phyloP scores from a whole-genome alignment of 2,888 invertebrate species.

The Mamestra brassicae region DNA sequence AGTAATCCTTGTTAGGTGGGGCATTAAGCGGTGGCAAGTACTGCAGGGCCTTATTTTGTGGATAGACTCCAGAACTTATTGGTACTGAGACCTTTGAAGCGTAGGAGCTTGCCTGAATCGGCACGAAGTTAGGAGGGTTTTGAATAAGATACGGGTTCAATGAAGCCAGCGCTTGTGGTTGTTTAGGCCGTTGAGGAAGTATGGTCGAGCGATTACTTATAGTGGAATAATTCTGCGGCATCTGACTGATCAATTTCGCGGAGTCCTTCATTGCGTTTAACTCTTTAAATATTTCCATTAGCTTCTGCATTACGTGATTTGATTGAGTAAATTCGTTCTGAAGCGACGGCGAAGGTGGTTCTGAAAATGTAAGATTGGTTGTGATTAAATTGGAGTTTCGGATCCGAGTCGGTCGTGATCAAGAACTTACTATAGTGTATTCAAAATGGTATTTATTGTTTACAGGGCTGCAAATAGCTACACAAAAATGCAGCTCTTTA shows the following conservation, averaged over 20 bases:
- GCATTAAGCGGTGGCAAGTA: slow-evolving; percentile 25
- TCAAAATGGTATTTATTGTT: not conserved
- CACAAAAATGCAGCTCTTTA: no score
- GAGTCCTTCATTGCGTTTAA: slow-evolving; percentile 71
- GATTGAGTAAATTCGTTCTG: slow-evolving; percentile 55
- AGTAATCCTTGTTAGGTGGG: slow-evolving; percentile 13
- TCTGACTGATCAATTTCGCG: slow-evolving; percentile 29
- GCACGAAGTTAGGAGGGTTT: slow-evolving; percentile 2
- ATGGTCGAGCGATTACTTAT: not conserved
- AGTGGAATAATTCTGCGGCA: slow-evolving; percentile 1
- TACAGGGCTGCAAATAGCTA: not conserved
- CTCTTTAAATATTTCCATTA: slow-evolving; percentile 77
- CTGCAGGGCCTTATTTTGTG: not conserved
- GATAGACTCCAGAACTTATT: not conserved
- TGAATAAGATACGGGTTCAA: slow-evolving; percentile 40
- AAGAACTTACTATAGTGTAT: not conserved
- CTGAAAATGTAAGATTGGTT: slow-evolving; percentile 51
- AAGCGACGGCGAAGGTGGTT: slow-evolving; percentile 33
- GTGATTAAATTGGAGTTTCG: not conserved
- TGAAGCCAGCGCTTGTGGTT: not conserved
- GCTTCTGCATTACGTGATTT: slow-evolving; percentile 71
- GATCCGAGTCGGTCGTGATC: not conserved
- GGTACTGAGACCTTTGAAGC: not conserved
- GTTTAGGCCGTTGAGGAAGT: slow-evolving; percentile 1
- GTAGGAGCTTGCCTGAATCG: slow-evolving; percentile 6